Percentiles rank a stretch among this genome's conserved stretches.
Evolutionary conservation across 2,888 invertebrate genomes (phyloP).

Genomic region (Drosophila peninsularis): DNA sequence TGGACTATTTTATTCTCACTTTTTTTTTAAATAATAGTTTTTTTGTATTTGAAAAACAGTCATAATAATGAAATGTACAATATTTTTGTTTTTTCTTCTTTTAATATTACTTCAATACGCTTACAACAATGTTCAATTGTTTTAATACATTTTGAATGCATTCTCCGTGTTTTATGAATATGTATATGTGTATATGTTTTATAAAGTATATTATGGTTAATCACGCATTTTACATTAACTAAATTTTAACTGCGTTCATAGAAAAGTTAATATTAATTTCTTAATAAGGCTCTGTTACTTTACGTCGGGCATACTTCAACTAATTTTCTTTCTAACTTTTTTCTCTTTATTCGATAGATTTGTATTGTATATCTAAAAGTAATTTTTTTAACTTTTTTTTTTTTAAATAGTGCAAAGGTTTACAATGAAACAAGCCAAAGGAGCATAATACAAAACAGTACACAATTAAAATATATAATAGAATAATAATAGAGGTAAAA

Average conservation of each 20-base stretch:
- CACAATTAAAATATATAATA: slow-evolving; percentile 46
- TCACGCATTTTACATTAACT: slow-evolving; percentile 67
- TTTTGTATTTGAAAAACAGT: slow-evolving; percentile 70
- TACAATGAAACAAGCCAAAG: slow-evolving; percentile 49
- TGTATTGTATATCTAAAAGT: slow-evolving; percentile 53
- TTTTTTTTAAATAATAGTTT: slow-evolving; percentile 58
- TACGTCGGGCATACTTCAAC: slow-evolving; percentile 54
- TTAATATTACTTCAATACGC: slow-evolving; percentile 47
- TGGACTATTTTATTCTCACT: slow-evolving; percentile 49
- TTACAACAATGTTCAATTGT: slow-evolving; percentile 52
- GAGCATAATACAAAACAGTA: slow-evolving; percentile 54
- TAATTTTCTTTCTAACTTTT: slow-evolving; percentile 38
- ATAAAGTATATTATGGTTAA: slow-evolving; percentile 51
- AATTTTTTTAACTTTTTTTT: slow-evolving; percentile 12
- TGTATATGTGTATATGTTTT: slow-evolving; percentile 54
- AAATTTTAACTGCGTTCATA: slow-evolving; percentile 69
- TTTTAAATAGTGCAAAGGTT: slow-evolving; percentile 37
- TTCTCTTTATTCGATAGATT: slow-evolving; percentile 66
- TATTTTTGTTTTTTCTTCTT: slow-evolving; percentile 32
- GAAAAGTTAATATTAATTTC: slow-evolving; percentile 73
- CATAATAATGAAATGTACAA: slow-evolving; percentile 65
- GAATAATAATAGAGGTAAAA: slow-evolving; percentile 40
- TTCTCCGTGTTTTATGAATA: slow-evolving; percentile 59
- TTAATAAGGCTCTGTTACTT: slow-evolving; percentile 74
- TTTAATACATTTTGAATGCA: slow-evolving; percentile 77